phyloP scores from a whole-genome alignment of 1,140 invertebrate genomes.

The Danaus plexippus region DNA sequence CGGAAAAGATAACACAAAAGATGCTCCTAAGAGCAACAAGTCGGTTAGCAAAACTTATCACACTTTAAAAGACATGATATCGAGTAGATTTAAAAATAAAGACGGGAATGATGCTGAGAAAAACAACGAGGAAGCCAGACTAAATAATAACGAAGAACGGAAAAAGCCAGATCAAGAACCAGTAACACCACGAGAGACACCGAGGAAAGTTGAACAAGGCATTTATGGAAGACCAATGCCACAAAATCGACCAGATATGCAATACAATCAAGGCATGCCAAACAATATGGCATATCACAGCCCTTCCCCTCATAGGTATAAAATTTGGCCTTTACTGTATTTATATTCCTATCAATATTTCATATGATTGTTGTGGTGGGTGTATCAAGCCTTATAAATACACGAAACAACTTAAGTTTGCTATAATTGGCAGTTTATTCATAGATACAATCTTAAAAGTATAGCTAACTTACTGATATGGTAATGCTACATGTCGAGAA shows the following conservation, averaged over 20 bases:
- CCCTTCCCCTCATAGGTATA: conserved; percentile 55
- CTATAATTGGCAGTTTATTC: too few relatives aligned
- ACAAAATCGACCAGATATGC: conserved; percentile 68
- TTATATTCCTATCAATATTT: too few relatives aligned
- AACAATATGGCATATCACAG: conserved; percentile 60
- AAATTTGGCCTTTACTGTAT: too few relatives aligned
- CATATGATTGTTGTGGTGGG: too few relatives aligned
- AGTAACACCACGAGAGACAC: conserved; percentile 42
- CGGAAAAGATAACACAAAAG: conserved; percentile 67
- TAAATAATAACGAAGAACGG: conserved; percentile 78
- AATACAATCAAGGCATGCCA: conserved; percentile 47
- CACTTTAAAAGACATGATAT: conserved; percentile 88
- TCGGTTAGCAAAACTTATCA: conserved; percentile 84
- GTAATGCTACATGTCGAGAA: too few relatives aligned
- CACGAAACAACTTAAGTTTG: background rate
- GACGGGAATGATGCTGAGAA: conserved; percentile 71
- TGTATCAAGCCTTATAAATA: conserved; percentile 6
- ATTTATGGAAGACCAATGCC: conserved; percentile 75
- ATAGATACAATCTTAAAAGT: too few relatives aligned
- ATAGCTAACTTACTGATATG: too few relatives aligned
- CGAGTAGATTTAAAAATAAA: conserved; percentile 82
- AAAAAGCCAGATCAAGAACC: conserved; percentile 71
- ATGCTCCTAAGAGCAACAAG: conserved; percentile 76
- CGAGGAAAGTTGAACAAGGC: conserved; percentile 64
- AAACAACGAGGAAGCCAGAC: conserved; percentile 72